A percentile compares a stretch with the other conserved stretches of the same genome.
Evolutionary conservation across 2,888 invertebrate genomes (phyloP).

Genomic region (Camponotus fellah): DNA sequence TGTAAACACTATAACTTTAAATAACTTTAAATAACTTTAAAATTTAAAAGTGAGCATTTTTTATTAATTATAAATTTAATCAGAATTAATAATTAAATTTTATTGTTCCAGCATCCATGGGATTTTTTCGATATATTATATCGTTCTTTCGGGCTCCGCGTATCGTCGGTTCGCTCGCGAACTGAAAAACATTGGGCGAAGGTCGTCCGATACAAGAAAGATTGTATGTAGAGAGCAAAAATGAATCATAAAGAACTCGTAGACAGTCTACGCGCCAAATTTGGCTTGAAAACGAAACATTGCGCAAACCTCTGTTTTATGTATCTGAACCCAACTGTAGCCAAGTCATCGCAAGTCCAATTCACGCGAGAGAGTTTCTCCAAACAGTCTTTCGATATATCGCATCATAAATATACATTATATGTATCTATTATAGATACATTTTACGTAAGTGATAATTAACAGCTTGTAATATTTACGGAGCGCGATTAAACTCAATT

Average conservation of each 20-base stretch:
- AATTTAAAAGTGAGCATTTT: not conserved
- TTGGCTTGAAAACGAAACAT: slow-evolving; percentile 35
- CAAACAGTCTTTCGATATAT: not conserved
- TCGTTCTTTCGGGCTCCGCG: slow-evolving; percentile 72
- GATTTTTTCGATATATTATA: not conserved
- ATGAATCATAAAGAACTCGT: slow-evolving; percentile 14
- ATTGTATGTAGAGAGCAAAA: slow-evolving; percentile 1
- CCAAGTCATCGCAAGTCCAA: slow-evolving; percentile 3
- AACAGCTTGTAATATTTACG: not conserved
- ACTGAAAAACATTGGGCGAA: slow-evolving; percentile 19
- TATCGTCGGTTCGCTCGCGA: slow-evolving; percentile 62
- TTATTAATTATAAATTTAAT: not conserved
- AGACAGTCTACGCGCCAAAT: slow-evolving; percentile 32
- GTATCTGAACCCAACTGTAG: slow-evolving; percentile 55
- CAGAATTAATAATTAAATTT: not conserved
- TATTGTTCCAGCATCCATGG: slow-evolving; percentile 11
- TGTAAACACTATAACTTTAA: not conserved
- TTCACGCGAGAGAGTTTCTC: no score
- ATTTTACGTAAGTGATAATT: slow-evolving; percentile 5
- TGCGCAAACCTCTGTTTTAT: slow-evolving; percentile 50
- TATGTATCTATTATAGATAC: not conserved
- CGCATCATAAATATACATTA: not conserved
- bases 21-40: no score
- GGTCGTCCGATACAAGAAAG: slow-evolving; percentile 13
- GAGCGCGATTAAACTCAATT: not conserved